A percentile compares a stretch with the other conserved stretches of the same genome.
These are phyloP conservation scores for Triplophysa rosa DNA, from an alignment of 2,113 vertebrate species.

Conservation along the genomic window DNA sequence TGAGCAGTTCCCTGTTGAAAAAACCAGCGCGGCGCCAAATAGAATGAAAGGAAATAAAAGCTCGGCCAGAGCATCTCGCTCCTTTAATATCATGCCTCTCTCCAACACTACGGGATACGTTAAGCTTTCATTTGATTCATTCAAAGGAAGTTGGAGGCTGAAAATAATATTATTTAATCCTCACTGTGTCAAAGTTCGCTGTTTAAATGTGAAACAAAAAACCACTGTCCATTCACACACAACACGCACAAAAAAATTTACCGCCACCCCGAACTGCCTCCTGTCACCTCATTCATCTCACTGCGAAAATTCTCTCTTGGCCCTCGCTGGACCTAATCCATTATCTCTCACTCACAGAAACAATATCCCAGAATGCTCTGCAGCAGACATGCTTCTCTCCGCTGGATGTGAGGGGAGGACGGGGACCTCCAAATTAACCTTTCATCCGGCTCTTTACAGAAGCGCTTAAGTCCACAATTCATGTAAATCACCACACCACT, in stretches of 20 bases:
- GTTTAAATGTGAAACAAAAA: slow-evolving; percentile 47
- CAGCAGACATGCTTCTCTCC: slow-evolving; percentile 43
- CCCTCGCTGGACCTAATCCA: slow-evolving; percentile 53
- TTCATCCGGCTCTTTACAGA: slow-evolving; percentile 38
- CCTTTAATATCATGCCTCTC: slow-evolving; percentile 68
- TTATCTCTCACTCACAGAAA: slow-evolving; percentile 59
- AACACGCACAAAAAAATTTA: slow-evolving; percentile 26
- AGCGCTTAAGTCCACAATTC: slow-evolving; percentile 50
- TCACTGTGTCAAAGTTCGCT: slow-evolving; percentile 55
- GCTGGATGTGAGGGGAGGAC: slow-evolving; percentile 37
- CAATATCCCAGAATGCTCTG: slow-evolving; percentile 42
- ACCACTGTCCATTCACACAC: slow-evolving; percentile 4
- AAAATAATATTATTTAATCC: slow-evolving; percentile 57
- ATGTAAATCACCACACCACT: slow-evolving; percentile 55
- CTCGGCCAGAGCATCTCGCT: slow-evolving; percentile 54
- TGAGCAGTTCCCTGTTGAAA: slow-evolving; percentile 23
- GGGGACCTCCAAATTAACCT: slow-evolving; percentile 45
- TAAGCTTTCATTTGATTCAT: slow-evolving; percentile 63
- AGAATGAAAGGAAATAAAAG: slow-evolving; percentile 50
- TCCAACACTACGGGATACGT: slow-evolving; percentile 63
- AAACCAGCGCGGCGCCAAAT: slow-evolving; percentile 39
- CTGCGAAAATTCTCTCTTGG: slow-evolving; percentile 38
- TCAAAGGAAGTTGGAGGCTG: slow-evolving; percentile 56
- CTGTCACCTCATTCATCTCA: slow-evolving; percentile 46
- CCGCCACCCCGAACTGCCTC: slow-evolving; percentile 31